These are phyloP conservation scores for Callyntrura guangdongensis DNA, from an alignment of 2,888 invertebrate genomes.

Conservation along the genomic window DNA sequence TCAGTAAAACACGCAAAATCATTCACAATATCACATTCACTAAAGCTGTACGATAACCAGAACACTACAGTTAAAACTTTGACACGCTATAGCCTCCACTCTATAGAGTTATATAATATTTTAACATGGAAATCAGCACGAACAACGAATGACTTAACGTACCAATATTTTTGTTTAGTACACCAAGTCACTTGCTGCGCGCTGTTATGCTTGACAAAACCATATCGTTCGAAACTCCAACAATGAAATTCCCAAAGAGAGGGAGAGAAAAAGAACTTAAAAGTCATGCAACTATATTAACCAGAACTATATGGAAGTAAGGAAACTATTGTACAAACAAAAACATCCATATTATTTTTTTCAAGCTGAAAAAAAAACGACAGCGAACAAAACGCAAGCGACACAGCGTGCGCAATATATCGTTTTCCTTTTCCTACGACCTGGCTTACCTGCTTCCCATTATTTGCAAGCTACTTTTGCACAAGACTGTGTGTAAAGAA, in stretches of 20 bases:
- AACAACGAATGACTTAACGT: neutral
- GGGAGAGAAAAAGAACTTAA: too few relatives aligned
- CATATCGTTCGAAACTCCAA: too few relatives aligned
- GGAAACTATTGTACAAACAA: too few relatives aligned
- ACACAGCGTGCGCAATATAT: constrained; percentile 18
- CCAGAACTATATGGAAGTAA: too few relatives aligned
- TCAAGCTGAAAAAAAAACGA: neutral
- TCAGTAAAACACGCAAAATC: neutral
- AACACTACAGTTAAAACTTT: neutral
- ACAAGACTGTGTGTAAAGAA: neutral
- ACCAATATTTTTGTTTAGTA: neutral
- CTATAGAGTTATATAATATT: neutral
- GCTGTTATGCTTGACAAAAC: neutral
- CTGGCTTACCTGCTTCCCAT: neutral
- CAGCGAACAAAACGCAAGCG: neutral
- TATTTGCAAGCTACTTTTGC: neutral
- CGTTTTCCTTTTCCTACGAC: neutral
- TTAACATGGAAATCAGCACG: neutral
- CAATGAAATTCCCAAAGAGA: too few relatives aligned
- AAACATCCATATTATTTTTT: neutral
- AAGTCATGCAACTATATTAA: too few relatives aligned
- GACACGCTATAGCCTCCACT: neutral
- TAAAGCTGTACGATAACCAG: neutral
- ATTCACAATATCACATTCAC: neutral
- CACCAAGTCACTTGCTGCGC: too few relatives aligned